These are phyloP conservation scores for Capreolus pygargus DNA, from an alignment of 2,113 vertebrate genomes.

Conservation along the genomic window DNA sequence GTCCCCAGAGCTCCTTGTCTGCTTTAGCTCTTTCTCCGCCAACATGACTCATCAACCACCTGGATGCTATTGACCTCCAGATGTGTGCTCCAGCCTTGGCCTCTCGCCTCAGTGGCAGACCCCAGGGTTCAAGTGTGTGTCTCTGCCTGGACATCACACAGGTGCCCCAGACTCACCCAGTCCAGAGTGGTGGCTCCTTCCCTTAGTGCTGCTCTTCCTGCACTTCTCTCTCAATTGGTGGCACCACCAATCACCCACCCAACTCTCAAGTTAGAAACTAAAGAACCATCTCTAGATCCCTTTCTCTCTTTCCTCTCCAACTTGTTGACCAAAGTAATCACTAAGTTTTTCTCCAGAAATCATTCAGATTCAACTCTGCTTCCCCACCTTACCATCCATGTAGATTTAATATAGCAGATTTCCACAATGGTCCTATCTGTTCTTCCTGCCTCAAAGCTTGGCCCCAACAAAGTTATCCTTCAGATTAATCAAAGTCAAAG, in stretches of 20 bases:
- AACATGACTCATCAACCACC: neutral
- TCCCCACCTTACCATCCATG: neutral
- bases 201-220: neutral
- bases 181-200: fast-evolving
- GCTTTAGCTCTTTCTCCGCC: neutral
- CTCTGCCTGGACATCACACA: neutral
- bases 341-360: neutral
- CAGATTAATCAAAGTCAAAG: neutral
- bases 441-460: neutral
- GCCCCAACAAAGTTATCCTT: neutral
- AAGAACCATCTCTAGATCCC: neutral
- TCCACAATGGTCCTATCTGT: neutral
- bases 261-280: neutral
- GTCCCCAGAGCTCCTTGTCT: neutral
- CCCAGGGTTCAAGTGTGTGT: neutral
- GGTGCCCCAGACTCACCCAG: neutral
- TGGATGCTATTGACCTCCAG: fast-evolving
- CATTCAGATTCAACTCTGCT: neutral
- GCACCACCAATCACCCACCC: neutral
- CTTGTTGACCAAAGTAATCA: neutral
- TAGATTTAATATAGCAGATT: neutral
- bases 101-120: neutral
- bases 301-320: neutral
- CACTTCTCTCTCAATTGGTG: neutral
- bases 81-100: neutral